Evolutionary conservation across 2,113 vertebrate genomes (phyloP), one percentile per base, ranked within the genome.

Genomic region (Passer montanus): DNA sequence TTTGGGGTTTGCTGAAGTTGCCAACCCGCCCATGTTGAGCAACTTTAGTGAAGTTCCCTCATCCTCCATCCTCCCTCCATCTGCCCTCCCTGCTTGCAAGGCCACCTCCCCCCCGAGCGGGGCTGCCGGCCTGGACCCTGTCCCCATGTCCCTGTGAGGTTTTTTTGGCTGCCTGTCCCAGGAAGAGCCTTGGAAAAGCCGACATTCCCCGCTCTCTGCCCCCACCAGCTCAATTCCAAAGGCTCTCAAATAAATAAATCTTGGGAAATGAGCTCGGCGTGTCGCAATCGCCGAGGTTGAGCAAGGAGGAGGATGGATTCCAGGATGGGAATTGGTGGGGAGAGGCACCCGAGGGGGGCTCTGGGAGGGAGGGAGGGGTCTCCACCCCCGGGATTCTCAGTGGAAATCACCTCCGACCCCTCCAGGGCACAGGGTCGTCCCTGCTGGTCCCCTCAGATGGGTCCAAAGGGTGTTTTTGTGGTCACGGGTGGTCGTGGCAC

Each of bases 341-440:
- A 53, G 68, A 52, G 35, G 55, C 63, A 7, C 44, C 68, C 11
- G 13, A 3, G 7, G 26, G 64, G 64, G 49, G 64, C 79, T 62
- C 50, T 3, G 1, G 58, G 46, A 58, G 59, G 53, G 9, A 9
- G 14, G 14, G 11, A 21, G 68, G 26, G 37, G 47, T 23, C 4
- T 2, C 43, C 89, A 22, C 15, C 27, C 39, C 8, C 8, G 0
- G 0, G 10, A n/a, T 41, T 62, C 15, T 49, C 11, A 3, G 0
- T 43, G 46, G 7, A 39, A 15, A 7, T 27, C 13, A 8, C 26
- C 9, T 30, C 33, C 2, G 20, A 46, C 15, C 52, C 15, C 4
- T 52, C 21, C 1, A 6, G 10, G 68, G 75, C 14, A 11, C 2
- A 0, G 30, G 19, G 31, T 33, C 5, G 5, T 44, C 59, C 44